These are phyloP conservation scores for Morinoia aosen DNA, from an alignment of 2,888 invertebrate species.

Conservation along the genomic window DNA sequence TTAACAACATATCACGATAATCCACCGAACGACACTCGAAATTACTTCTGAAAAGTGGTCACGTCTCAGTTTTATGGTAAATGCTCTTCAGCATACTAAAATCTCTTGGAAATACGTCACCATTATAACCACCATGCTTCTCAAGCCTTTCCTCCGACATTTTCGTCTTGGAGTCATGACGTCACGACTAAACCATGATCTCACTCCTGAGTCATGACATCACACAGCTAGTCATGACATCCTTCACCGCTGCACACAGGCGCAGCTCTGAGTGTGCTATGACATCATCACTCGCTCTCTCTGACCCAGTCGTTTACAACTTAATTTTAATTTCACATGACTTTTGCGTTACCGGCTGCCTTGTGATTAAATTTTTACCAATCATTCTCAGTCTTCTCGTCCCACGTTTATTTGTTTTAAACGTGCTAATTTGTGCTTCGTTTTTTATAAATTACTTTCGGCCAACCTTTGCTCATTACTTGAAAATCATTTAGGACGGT, in stretches of 20 bases:
- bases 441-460: no score
- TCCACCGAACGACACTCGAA: no score
- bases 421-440: no score
- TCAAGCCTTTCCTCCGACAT: neutral
- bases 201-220: neutral
- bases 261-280: neutral
- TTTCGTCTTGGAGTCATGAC: neutral
- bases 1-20: no score
- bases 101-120: no score
- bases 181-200: neutral
- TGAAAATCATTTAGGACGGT: no score
- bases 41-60: no score
- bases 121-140: neutral
- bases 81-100: no score
- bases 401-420: no score
- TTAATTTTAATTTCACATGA: neutral
- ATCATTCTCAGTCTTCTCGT: neutral
- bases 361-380: neutral
- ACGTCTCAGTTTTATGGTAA: no score
- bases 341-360: neutral
- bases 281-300: neutral
- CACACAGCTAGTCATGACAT: neutral
- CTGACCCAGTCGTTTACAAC: neutral
- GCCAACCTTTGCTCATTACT: no score
- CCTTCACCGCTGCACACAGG: neutral